Percentiles rank a stretch among this genome's conserved stretches.
Conservation (phyloP, 2,888 invertebrate species). For the Zhuqinia jingwanae region DNA sequence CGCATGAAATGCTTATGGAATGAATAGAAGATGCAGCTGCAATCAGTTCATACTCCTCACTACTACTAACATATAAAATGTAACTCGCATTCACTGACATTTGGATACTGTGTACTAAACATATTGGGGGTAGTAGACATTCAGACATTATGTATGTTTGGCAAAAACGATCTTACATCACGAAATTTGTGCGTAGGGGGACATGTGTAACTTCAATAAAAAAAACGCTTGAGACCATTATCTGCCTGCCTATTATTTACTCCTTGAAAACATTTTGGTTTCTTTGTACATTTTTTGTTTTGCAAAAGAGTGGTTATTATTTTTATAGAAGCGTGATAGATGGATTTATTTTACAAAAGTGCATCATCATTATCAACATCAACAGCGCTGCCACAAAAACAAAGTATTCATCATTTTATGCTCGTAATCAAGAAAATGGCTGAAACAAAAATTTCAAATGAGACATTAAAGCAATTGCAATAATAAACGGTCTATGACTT, state of each 20-base stretch:
- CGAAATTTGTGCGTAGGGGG: slow-evolving; percentile 40
- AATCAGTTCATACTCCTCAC: neutral
- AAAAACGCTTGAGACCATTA: slow-evolving; percentile 33
- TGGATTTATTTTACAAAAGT: neutral
- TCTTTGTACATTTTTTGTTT: slow-evolving; percentile 25
- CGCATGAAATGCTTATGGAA: slow-evolving; percentile 20
- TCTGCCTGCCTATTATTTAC: neutral
- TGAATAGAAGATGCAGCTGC: slow-evolving; percentile 14
- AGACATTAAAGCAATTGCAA: slow-evolving; percentile 33
- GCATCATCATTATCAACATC: neutral
- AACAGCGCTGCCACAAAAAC: neutral
- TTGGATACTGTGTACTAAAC: slow-evolving; percentile 22
- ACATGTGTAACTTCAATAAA: slow-evolving; percentile 43
- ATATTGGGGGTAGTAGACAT: slow-evolving; percentile 22
- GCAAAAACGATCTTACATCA: slow-evolving; percentile 39
- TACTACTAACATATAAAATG: neutral
- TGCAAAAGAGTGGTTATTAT: neutral
- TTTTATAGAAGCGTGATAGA: slow-evolving; percentile 14
- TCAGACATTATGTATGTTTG: slow-evolving; percentile 17
- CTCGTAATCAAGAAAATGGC: neutral
- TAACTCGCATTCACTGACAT: slow-evolving; percentile 1
- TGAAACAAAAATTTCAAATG: slow-evolving; percentile 48
- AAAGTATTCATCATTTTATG: neutral
- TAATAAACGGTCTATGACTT: slow-evolving; percentile 1
- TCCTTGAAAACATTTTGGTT: slow-evolving; percentile 3